Percentiles rank a stretch among this genome's conserved stretches.
Evolutionary conservation across 1,140 invertebrate genomes (phyloP).

Genomic region (Caerostris extrusa): DNA sequence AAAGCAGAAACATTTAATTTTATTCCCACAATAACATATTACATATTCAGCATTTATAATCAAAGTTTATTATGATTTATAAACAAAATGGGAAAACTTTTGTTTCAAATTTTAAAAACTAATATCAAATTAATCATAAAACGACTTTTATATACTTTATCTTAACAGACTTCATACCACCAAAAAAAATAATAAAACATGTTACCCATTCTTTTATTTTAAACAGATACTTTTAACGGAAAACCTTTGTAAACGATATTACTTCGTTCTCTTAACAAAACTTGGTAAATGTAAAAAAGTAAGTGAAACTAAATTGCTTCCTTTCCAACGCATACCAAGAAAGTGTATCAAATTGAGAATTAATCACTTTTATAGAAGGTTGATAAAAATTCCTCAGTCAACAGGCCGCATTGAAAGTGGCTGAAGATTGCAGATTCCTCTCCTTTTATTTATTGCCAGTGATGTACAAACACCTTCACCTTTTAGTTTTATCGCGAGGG

Average conservation of each 20-base stretch:
- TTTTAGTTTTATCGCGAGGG: neutral
- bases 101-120: neutral
- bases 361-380: neutral
- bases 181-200: too few relatives aligned
- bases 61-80: too few relatives aligned
- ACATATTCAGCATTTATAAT: too few relatives aligned
- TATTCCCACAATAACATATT: too few relatives aligned
- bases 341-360: constrained; percentile 4
- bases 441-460: neutral
- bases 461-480: constrained; percentile 19
- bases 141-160: neutral
- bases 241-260: too few relatives aligned
- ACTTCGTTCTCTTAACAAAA: neutral
- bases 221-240: too few relatives aligned
- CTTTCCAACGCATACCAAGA: neutral
- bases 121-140: neutral
- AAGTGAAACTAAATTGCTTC: neutral
- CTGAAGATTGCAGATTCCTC: neutral
- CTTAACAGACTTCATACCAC: too few relatives aligned
- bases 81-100: too few relatives aligned
- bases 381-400: neutral
- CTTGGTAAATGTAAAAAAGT: neutral
- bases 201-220: too few relatives aligned
- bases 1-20: too few relatives aligned
- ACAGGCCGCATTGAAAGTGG: neutral